These are phyloP conservation scores for Ornithoptera alexandrae DNA, from an alignment of 2,888 invertebrate genomes.

Conservation along the genomic window DNA sequence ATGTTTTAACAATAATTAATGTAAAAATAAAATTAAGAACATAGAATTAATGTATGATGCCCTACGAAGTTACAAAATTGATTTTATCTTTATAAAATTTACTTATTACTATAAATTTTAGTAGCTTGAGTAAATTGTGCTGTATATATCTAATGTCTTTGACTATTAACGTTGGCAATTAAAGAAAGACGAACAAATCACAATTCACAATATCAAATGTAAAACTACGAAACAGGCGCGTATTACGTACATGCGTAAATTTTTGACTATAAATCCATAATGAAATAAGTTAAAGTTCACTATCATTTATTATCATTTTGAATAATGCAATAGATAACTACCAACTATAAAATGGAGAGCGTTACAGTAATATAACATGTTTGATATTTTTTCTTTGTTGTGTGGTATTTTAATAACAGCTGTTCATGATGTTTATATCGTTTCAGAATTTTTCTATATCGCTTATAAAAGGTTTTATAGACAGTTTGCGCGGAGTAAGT, in stretches of 20 bases:
- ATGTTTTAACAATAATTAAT: too few species aligned
- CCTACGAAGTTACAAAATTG: too few species aligned
- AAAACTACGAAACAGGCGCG: conserved; percentile 13
- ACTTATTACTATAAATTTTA: background rate
- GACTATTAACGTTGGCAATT: background rate
- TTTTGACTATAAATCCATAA: conserved; percentile 16
- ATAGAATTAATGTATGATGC: too few species aligned
- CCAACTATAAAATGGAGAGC: conserved; percentile 54
- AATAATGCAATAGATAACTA: conserved; percentile 43
- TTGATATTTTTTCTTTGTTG: conserved; percentile 32
- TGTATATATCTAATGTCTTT: conserved; percentile 1
- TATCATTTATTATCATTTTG: conserved; percentile 30
- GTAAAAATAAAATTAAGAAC: too few species aligned
- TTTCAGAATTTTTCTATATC: conserved; percentile 83
- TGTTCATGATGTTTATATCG: conserved; percentile 43
- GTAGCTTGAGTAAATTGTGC: background rate
- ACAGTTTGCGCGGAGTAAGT: conserved; percentile 88
- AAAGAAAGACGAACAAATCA: too few species aligned
- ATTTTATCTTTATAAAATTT: too few species aligned
- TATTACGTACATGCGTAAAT: conserved; percentile 33
- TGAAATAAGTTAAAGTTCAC: conserved; percentile 30
- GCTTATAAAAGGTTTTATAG: conserved; percentile 85
- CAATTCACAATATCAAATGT: conserved; percentile 22
- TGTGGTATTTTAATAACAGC: conserved; percentile 34
- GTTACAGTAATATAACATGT: conserved; percentile 48